phyloP scores from a whole-genome alignment of 1,140 invertebrate species.

The Wasmannia auropunctata region DNA sequence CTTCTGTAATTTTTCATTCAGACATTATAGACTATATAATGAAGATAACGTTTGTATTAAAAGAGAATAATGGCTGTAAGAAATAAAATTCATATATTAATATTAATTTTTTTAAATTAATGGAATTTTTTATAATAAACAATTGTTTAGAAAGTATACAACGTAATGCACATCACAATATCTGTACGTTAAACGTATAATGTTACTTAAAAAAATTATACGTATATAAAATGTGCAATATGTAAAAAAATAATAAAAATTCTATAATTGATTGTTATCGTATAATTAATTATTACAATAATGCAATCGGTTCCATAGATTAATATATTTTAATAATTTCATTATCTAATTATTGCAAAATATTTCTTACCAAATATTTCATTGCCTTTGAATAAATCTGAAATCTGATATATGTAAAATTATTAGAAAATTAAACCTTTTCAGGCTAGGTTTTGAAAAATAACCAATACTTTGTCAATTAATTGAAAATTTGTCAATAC shows the following conservation, averaged over 20 bases:
- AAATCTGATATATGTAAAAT: not conserved
- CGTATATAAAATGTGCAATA: too few relatives aligned
- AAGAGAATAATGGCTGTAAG: not conserved
- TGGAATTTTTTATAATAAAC: not conserved
- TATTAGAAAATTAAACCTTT: slow-evolving; percentile 23
- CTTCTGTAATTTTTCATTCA: not conserved
- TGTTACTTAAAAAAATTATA: not conserved
- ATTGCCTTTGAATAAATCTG: not conserved
- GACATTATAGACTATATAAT: not conserved
- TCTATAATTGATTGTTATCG: not conserved
- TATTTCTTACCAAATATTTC: slow-evolving; percentile 26
- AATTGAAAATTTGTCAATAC: not conserved
- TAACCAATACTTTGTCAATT: not conserved
- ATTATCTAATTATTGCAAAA: not conserved
- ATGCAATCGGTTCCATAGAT: not conserved
- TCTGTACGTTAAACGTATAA: not conserved
- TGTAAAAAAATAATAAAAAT: not conserved
- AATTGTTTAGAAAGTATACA: too few relatives aligned
- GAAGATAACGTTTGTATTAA: too few relatives aligned
- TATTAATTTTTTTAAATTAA: too few relatives aligned
- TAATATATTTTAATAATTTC: not conserved
- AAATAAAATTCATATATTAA: not conserved
- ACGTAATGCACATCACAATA: not conserved
- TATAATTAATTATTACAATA: slow-evolving; percentile 8
- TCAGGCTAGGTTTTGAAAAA: not conserved